Base-by-base conservation (phyloP, 2,888 invertebrate species). In the Chymomyza amoena region DNA sequence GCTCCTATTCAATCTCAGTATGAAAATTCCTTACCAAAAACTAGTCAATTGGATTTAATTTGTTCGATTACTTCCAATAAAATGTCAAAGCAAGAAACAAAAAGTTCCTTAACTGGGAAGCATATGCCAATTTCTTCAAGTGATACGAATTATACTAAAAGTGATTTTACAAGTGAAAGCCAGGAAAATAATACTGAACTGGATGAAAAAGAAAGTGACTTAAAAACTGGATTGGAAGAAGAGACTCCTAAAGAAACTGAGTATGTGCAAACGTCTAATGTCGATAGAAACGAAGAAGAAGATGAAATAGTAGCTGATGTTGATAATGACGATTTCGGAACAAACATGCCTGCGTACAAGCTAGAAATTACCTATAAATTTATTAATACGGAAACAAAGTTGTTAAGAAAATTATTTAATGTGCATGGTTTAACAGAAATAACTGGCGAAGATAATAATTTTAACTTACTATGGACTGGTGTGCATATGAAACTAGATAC, bases 381-480 rank as follows among this genome's bases (percentile, higher is more conserved):
- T 75, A 94, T 95, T 75, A 96, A 96, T 91, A 96, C 96, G 6
- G 96, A 97, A 91, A 96, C 96, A 0, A 96, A 95, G 90, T 93
- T 97, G 52, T 92, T 97, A 62, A 94, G 95, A 73, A 94, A 96
- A 77, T 91, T 97, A 64, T 93, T 97, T 16, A 94, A 95, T 87
- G 95, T 96, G 10, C 97, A 97, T 89, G 97, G 97, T 0, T 92
- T 97, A 25, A 92, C 92, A 61, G 97, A 97, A 92, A 94, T 95
- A 20, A 54, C 54, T 18, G 87, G 90, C 0, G 95, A 95, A 68
- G 96, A 96, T 89, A 92, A 93, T 32, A 94, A 95, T 89, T 98
- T 96, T 92, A 98, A 97, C 91, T 92, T 98, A 59, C 91, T 98
- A 64, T 98, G 98, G 98, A 97, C 97, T 45, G 98, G 98, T 32